A percentile compares a stretch with the other conserved stretches of the same genome.
These are phyloP conservation scores for Andrena flavipes DNA, from an alignment of 2,888 invertebrate genomes.

Conservation along the genomic window DNA sequence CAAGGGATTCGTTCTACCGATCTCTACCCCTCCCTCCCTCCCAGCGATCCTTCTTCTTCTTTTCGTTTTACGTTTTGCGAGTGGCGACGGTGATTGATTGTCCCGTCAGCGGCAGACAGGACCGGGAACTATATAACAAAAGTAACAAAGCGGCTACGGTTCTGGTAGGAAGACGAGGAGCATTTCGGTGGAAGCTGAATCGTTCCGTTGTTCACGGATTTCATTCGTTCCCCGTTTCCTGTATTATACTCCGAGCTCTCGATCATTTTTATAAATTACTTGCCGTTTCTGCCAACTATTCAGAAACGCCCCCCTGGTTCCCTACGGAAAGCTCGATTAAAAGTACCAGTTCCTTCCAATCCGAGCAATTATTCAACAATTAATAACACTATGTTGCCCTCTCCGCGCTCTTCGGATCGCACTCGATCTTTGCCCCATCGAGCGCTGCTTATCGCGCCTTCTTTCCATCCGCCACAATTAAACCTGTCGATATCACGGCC, in stretches of 20 bases:
- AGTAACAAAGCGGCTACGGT: slow-evolving; percentile 79
- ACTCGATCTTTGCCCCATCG: slow-evolving; percentile 26
- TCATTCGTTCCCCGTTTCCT: slow-evolving; percentile 26
- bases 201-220: slow-evolving; percentile 65
- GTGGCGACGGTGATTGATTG: slow-evolving; percentile 82
- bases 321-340: too few relatives aligned
- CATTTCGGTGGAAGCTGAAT: slow-evolving; percentile 77
- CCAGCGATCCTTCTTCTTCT: slow-evolving; percentile 66
- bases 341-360: too few relatives aligned
- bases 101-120: slow-evolving; percentile 82
- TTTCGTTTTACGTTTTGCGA: slow-evolving; percentile 76
- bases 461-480: slow-evolving; percentile 34
- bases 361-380: too few relatives aligned
- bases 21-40: slow-evolving; percentile 11
- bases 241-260: background rate
- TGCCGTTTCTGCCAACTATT: background rate
- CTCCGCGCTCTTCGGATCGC: background rate
- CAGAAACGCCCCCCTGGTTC: background rate
- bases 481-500: slow-evolving; percentile 34
- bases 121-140: slow-evolving; percentile 76
- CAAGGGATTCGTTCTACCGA: slow-evolving; percentile 39
- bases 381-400: too few relatives aligned
- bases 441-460: slow-evolving; percentile 7
- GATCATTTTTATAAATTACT: slow-evolving; percentile 44
- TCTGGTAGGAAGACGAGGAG: slow-evolving; percentile 60